Conservation (phyloP, 2,113 vertebrate species). For the Eudorcas thomsonii region DNA sequence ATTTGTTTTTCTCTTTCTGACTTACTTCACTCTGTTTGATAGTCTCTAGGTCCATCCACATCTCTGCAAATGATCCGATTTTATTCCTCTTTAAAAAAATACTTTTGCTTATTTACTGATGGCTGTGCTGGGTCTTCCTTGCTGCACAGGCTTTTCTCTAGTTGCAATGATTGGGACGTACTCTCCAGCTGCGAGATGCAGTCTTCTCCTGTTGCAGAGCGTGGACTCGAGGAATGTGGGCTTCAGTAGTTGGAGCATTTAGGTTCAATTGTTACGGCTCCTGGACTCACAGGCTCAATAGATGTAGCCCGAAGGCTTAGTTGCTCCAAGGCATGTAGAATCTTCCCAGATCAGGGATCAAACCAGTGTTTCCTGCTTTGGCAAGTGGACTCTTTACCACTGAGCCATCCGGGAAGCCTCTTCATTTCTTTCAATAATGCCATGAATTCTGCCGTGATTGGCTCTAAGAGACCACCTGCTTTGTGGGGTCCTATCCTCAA, state of each 20-base stretch:
- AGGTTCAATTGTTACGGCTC: background rate
- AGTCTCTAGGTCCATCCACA: background rate
- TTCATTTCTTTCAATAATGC: background rate
- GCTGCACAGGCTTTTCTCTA: background rate
- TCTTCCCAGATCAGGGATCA: background rate
- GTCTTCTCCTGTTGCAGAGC: background rate
- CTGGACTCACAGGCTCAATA: background rate
- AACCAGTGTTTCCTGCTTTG: background rate
- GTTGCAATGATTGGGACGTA: background rate
- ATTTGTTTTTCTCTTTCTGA: background rate
- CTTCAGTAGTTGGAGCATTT: background rate
- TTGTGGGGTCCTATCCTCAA: accelerated
- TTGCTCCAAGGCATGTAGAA: background rate
- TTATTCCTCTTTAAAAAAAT: background rate
- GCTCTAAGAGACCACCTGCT: accelerated
- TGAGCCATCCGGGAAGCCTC: background rate
- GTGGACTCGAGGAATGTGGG: background rate
- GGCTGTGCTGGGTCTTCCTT: background rate
- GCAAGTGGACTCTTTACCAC: background rate
- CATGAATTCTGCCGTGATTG: background rate
- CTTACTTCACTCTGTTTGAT: background rate
- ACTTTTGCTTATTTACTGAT: background rate
- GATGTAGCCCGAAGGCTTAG: background rate
- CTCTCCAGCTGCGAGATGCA: background rate
- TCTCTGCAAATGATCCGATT: background rate